phyloP scores from a whole-genome alignment of 2,797 vertebrate genomes.

The Salarias fasciatus region DNA sequence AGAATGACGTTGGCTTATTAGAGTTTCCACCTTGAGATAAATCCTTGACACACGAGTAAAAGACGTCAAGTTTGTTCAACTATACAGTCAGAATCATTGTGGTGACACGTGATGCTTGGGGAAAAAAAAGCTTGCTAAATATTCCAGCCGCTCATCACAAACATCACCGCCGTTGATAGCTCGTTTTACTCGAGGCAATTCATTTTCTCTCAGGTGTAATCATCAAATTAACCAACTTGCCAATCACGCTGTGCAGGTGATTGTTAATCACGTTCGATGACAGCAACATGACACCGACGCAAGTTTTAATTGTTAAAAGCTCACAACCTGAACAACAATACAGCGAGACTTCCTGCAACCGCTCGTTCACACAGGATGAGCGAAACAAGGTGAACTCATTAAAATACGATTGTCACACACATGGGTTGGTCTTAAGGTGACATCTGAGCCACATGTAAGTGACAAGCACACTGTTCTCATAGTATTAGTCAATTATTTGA shows the following conservation, averaged over 20 bases:
- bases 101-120: neutral
- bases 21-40: neutral
- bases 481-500: no score
- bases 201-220: conserved; percentile 9
- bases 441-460: no score
- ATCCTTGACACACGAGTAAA: neutral
- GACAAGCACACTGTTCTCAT: no score
- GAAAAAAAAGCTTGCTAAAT: neutral
- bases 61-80: neutral
- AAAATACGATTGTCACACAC: no score
- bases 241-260: conserved; percentile 29
- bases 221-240: conserved; percentile 42
- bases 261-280: conserved; percentile 16
- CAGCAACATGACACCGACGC: conserved; percentile 7
- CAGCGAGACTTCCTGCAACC: neutral
- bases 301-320: neutral
- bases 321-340: neutral
- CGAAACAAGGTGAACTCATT: no score
- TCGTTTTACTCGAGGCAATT: conserved; percentile 18
- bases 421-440: no score
- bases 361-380: no score
- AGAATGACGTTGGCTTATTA: neutral
- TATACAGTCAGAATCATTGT: neutral
- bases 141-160: neutral
- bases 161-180: neutral